Base-by-base conservation (phyloP, 2,888 invertebrate genomes). In the Drosophila emarginata region DNA sequence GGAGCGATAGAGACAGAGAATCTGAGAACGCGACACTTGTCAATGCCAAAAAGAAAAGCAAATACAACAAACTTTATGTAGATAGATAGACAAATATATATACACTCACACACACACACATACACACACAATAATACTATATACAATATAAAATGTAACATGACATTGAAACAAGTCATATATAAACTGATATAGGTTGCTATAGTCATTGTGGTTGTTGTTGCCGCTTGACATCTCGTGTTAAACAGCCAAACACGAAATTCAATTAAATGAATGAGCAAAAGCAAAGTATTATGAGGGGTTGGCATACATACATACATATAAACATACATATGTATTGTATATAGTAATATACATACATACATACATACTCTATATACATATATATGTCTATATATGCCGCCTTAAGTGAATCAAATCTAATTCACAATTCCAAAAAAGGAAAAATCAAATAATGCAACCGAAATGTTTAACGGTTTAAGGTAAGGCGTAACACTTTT, bases 141-240 rank as follows among this genome's bases (percentile, higher is more conserved):
- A 7, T 28, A 52, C 39, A 68, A 65, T 65, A 61, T 78, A 58
- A 76, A 77, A 72, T 87, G 83, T 87, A 82, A 85, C 86, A 77
- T 87, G 87, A 85, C 83, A 87, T 84, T 84, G 83, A 84, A 84
- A 82, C 74, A 77, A 82, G 78, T 87, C 82, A 85, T 6, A 12
- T 36, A 53, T 32, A 56, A 40, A 39, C 56, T 39, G 57, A 72
- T 52, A 72, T 53, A 73, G 66, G 66, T 57, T 73, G 73, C 73
- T 61, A 61, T 66, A 72, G 65, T 60, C 72, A 70, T 39, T 54
- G 37, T 57, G 72, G 14, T 61, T 71, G 52, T 60, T 64, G 21
- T 40, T 52, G 50, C 50, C 40, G 26, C 28, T 56, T 65, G 56
- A 21, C 71, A 61, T 54, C 37, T 73, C 57, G 69, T 78, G 81